These are phyloP conservation scores for Paralvinella palmiformis DNA, from an alignment of 1,140 invertebrate species.

Conservation along the genomic window DNA sequence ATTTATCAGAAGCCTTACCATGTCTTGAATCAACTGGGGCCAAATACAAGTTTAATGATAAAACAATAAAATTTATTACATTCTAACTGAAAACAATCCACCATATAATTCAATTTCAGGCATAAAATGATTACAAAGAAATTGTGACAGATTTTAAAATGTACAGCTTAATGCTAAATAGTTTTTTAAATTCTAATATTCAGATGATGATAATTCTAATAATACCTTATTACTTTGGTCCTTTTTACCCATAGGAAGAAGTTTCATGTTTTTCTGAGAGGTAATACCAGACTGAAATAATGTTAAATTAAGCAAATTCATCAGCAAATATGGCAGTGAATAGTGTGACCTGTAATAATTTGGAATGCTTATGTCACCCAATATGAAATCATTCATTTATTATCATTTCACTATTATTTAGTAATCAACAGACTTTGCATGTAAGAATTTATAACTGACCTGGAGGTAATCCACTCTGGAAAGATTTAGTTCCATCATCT, in stretches of 20 bases:
- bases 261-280: conserved; percentile 36
- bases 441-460: conserved; percentile 25
- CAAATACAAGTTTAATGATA: too few relatives aligned
- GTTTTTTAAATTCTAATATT: not conserved
- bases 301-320: too few relatives aligned
- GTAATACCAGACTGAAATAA: too few relatives aligned
- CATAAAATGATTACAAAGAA: not conserved
- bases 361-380: not conserved
- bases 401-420: not conserved
- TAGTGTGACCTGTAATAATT: conserved; percentile 33
- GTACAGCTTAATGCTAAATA: not conserved
- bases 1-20: too few relatives aligned
- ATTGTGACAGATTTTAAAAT: not conserved
- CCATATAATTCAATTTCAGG: not conserved
- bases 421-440: not conserved
- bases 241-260: conserved; percentile 38
- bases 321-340: too few relatives aligned
- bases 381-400: not conserved
- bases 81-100: conserved; percentile 10
- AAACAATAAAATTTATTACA: not conserved
- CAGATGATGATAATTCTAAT: not conserved
- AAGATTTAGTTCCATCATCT: conserved; percentile 49
- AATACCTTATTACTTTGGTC: conserved; percentile 40
- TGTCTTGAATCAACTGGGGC: too few relatives aligned
- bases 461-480: conserved; percentile 45